phyloP scores from a whole-genome alignment of 1,140 invertebrate genomes.

The Listronotus oregonensis region DNA sequence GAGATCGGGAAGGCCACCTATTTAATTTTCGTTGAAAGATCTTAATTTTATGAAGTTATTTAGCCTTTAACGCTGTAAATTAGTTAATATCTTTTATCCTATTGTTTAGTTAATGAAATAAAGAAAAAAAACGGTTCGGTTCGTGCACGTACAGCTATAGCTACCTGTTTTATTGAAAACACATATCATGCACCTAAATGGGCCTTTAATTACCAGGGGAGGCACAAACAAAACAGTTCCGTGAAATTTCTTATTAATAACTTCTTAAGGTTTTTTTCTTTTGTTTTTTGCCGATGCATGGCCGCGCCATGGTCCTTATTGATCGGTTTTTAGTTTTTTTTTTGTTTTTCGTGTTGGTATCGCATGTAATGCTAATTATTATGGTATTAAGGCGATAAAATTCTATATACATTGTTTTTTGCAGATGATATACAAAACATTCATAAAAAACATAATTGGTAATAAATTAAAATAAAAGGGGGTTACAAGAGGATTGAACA shows the following conservation, averaged over 20 bases:
- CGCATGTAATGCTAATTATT: too few relatives aligned
- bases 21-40: too few relatives aligned
- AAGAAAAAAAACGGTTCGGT: slow-evolving; percentile 15
- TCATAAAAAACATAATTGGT: too few relatives aligned
- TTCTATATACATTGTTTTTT: too few relatives aligned
- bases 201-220: slow-evolving; percentile 28
- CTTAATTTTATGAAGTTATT: background rate
- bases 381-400: too few relatives aligned
- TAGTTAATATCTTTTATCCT: slow-evolving; percentile 1
- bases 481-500: too few relatives aligned
- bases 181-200: slow-evolving; percentile 34
- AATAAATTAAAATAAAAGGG: too few relatives aligned
- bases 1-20: too few relatives aligned
- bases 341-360: too few relatives aligned
- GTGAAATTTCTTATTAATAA: slow-evolving; percentile 29
- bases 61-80: background rate
- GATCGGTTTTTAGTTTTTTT: too few relatives aligned
- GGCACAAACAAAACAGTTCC: slow-evolving; percentile 31
- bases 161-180: slow-evolving; percentile 35
- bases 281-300: slow-evolving; percentile 1
- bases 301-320: too few relatives aligned
- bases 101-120: slow-evolving; percentile 26
- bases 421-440: too few relatives aligned
- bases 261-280: slow-evolving; percentile 14
- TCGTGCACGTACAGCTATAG: slow-evolving; percentile 2